A percentile compares a stretch with the other conserved stretches of the same genome.
Evolutionary conservation across 2,113 vertebrate species (phyloP).

Genomic region (Jacana jacana): DNA sequence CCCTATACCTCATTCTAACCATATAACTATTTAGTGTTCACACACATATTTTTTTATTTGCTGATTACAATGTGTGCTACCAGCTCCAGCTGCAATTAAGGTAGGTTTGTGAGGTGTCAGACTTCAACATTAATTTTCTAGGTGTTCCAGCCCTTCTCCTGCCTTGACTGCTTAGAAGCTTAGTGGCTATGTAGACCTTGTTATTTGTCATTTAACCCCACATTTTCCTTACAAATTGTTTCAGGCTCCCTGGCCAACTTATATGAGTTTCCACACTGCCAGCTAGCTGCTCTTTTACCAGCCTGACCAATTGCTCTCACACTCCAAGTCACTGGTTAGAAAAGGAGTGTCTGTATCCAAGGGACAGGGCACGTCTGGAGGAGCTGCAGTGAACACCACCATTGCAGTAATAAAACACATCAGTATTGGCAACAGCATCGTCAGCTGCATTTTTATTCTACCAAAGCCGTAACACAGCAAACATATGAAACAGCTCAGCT

Average conservation of each 20-base stretch:
- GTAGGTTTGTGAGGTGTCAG: neutral
- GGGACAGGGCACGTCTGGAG: neutral
- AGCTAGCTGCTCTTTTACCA: neutral
- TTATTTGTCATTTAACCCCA: neutral
- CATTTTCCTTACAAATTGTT: neutral
- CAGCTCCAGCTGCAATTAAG: neutral
- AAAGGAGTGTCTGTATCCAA: neutral
- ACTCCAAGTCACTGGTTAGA: neutral
- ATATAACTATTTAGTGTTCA: neutral
- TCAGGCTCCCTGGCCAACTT: neutral
- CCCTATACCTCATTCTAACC: neutral
- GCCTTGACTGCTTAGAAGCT: neutral
- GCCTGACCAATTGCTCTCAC: neutral
- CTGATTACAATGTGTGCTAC: fast-evolving
- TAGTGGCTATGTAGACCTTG: neutral
- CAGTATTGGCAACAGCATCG: neutral
- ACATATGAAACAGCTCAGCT: neutral
- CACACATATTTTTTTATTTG: neutral
- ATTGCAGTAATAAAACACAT: neutral
- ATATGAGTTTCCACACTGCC: neutral
- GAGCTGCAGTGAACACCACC: neutral
- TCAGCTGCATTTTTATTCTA: neutral
- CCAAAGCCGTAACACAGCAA: neutral
- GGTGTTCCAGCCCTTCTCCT: neutral
- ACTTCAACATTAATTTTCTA: neutral